Conservation (phyloP, 2,797 vertebrate species). For the Botia almorhae region DNA sequence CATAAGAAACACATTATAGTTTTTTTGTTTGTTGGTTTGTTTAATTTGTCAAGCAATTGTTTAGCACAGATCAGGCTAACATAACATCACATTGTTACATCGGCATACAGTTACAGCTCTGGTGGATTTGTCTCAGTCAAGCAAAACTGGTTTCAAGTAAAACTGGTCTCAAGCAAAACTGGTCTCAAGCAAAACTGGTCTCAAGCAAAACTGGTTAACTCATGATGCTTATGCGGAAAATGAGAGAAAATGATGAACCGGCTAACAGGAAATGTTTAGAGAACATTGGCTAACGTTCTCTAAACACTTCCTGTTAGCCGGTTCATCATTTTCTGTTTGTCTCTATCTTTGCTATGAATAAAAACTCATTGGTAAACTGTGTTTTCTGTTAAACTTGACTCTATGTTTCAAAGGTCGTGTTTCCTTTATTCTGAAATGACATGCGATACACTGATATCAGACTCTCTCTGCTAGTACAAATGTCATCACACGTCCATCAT, state of each 20-base stretch:
- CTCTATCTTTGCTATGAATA: no score
- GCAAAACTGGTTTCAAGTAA: background rate
- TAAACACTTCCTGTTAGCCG: no score
- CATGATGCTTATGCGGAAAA: background rate
- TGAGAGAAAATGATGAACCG: no score
- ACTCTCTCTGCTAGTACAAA: conserved; percentile 29
- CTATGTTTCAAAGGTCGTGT: conserved; percentile 6
- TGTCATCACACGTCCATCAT: conserved; percentile 47
- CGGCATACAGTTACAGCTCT: background rate
- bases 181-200: no score
- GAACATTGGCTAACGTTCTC: no score
- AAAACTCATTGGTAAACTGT: background rate
- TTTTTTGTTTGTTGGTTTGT: background rate
- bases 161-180: background rate
- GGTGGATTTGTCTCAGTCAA: conserved; percentile 14
- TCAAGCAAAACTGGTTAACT: background rate
- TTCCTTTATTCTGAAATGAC: conserved; percentile 25
- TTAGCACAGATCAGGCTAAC: background rate
- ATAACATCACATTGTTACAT: conserved; percentile 19
- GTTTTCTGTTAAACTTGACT: background rate
- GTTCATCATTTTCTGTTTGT: background rate
- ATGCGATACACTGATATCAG: conserved; percentile 13
- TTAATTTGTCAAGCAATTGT: background rate
- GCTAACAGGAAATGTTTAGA: no score
- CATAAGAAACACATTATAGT: background rate